Evolutionary conservation across 2,888 invertebrate species (phyloP), one percentile per base, ranked within the genome.

Genomic region (Didymodactylos carnosus): DNA sequence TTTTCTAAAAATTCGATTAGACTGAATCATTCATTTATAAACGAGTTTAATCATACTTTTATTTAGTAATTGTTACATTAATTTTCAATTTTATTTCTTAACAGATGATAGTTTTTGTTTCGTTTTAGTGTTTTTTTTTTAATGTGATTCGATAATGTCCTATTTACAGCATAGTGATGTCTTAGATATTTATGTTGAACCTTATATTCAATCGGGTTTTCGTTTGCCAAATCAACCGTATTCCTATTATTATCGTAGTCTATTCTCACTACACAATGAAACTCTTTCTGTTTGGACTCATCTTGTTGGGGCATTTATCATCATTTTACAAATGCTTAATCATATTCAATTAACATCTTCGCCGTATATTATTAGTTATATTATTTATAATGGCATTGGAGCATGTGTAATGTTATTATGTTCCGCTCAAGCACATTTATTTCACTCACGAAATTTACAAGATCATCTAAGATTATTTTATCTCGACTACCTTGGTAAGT

Each of bases 141-240:
- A n/a, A n/a, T n/a, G n/a, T n/a, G n/a, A n/a, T n/a, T n/a, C n/a
- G n/a, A n/a, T n/a, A n/a, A n/a, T n/a, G n/a, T n/a, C n/a, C n/a
- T n/a, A n/a, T n/a, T n/a, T n/a, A n/a, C n/a, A n/a, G n/a, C n/a
- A n/a, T n/a, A n/a, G n/a, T 19, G 53, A 62, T 62, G 53, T 62
- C 2, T 35, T 62, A 4, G 53, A 62, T 13, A 62, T 62, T 62
- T 62, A 19, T 62, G 53, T 62, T 19, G 74, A 74, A 19, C 74
- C 74, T 25, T 71, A 39, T 71, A 74, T 74, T 35, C 71, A 74
- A 35, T 71, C 53, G 43, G 74, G 74, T 39, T 74, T 74, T 43
- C 53, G 74, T 51, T 43, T 53, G 23, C 39, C 69, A 7, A 74
- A 74, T 41, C 74, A 71, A 43, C 74, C 74, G 5, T 74, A 74